Conservation (phyloP, 2,888 invertebrate genomes). For the Andrena hattorfiana region DNA sequence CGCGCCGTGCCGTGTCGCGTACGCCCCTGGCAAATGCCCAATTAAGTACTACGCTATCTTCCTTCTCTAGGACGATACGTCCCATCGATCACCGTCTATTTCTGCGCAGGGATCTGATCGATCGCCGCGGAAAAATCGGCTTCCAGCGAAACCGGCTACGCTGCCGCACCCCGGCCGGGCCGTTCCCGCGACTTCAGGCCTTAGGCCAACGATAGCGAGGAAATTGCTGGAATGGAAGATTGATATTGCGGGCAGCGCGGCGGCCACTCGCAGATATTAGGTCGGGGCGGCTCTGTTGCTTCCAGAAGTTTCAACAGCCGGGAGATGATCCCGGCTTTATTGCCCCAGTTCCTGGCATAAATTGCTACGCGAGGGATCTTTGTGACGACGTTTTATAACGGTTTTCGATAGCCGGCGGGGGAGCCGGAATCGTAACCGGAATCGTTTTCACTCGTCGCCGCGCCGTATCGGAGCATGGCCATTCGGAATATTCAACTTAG, state of each 20-base stretch:
- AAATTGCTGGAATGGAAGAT: neutral
- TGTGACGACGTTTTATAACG: neutral
- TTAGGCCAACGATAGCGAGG: neutral
- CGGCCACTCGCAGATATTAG: neutral
- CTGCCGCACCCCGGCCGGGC: neutral
- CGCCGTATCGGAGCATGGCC: neutral
- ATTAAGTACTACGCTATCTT: slow-evolving; percentile 25
- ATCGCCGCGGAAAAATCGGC: slow-evolving; percentile 24
- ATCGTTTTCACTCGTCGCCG: neutral
- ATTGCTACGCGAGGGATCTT: neutral
- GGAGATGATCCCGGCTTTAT: neutral
- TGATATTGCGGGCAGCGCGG: neutral
- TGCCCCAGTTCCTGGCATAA: neutral
- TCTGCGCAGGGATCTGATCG: neutral
- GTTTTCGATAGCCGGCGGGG: neutral
- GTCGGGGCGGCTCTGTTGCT: neutral
- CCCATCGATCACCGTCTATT: slow-evolving; percentile 24
- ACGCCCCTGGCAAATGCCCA: slow-evolving; percentile 60
- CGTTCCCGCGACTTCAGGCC: neutral
- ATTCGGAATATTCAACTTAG: neutral
- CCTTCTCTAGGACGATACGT: slow-evolving; percentile 21
- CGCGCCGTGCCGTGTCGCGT: slow-evolving; percentile 8
- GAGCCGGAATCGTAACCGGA: neutral
- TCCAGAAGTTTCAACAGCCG: neutral
- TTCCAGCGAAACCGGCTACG: neutral